Percentiles rank a stretch among this genome's conserved stretches.
Conservation (phyloP, 1,140 invertebrate genomes). For the Probaryconus sp. region DNA sequence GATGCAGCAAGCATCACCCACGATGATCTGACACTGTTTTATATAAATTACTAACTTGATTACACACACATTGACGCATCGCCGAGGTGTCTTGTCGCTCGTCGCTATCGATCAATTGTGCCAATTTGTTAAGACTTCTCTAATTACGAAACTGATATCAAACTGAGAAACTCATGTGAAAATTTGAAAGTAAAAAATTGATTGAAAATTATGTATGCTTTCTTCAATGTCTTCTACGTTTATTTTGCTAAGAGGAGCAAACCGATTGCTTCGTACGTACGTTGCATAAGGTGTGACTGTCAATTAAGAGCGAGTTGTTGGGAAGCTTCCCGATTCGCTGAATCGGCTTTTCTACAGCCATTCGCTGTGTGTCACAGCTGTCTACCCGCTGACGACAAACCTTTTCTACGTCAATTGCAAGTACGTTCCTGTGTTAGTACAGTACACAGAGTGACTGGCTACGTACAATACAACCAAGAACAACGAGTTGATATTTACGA, state of each 20-base stretch:
- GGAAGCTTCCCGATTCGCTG: slow-evolving; percentile 64
- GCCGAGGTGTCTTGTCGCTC: slow-evolving; percentile 63
- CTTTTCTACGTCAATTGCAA: slow-evolving; percentile 56
- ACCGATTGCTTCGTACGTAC: slow-evolving; percentile 37
- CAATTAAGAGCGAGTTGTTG: slow-evolving; percentile 63
- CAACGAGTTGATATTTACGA: slow-evolving; percentile 38
- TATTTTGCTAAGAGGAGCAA: slow-evolving; percentile 35
- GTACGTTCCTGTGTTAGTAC: slow-evolving; percentile 36
- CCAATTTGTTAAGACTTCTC: too few relatives aligned
- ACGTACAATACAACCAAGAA: slow-evolving; percentile 39
- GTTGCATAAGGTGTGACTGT: slow-evolving; percentile 62
- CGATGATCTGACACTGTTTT: slow-evolving; percentile 68
- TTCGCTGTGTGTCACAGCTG: slow-evolving; percentile 64
- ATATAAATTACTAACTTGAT: slow-evolving; percentile 76
- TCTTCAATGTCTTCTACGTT: slow-evolving; percentile 39
- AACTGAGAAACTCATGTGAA: too few relatives aligned
- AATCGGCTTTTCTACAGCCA: slow-evolving; percentile 63
- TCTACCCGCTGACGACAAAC: slow-evolving; percentile 55
- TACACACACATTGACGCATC: slow-evolving; percentile 67
- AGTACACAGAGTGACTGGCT: slow-evolving; percentile 55
- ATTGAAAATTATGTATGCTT: slow-evolving; percentile 23
- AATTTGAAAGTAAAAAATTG: too few relatives aligned
- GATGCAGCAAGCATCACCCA: slow-evolving; percentile 51
- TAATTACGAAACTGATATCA: slow-evolving; percentile 10
- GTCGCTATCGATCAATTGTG: too few relatives aligned